phyloP scores from a whole-genome alignment of 2,113 vertebrate genomes.

The Tupaia chinensis region DNA sequence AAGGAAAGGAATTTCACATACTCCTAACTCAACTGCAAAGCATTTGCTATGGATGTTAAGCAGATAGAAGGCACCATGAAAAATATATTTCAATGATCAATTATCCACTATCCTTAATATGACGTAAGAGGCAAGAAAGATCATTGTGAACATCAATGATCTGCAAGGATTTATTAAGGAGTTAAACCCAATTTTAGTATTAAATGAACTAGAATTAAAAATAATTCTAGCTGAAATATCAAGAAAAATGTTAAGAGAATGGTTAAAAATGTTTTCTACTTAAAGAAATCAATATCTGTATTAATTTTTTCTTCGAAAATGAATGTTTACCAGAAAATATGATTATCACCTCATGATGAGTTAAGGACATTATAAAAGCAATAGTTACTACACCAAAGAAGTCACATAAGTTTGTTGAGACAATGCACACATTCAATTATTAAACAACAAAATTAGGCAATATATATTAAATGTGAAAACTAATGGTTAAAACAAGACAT shows the following conservation, averaged over 20 bases:
- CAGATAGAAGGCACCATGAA: not conserved
- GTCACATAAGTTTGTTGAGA: not conserved
- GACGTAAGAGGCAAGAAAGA: not conserved
- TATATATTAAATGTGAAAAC: conserved; percentile 34
- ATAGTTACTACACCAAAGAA: not conserved
- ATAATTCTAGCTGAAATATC: not conserved
- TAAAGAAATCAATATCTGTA: not conserved
- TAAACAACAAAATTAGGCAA: not conserved
- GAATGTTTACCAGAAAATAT: not conserved
- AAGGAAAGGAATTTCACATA: not conserved
- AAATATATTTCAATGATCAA: conserved; percentile 25
- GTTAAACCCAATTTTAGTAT: not conserved
- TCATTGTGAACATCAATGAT: not conserved
- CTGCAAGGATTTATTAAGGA: not conserved
- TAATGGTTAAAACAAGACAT: conserved; percentile 2
- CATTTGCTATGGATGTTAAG: not conserved
- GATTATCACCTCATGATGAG: not conserved
- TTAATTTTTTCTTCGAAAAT: not conserved
- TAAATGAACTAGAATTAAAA: not conserved
- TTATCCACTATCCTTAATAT: not conserved
- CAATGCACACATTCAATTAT: not conserved
- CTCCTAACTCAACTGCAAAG: not conserved
- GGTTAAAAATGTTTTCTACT: not conserved
- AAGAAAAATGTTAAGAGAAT: not conserved
- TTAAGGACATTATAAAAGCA: conserved; percentile 32